A percentile compares a stretch with the other conserved stretches of the same genome.
These are phyloP conservation scores for Muscicapa comitata DNA, from an alignment of 2,797 vertebrate species.

Conservation along the genomic window DNA sequence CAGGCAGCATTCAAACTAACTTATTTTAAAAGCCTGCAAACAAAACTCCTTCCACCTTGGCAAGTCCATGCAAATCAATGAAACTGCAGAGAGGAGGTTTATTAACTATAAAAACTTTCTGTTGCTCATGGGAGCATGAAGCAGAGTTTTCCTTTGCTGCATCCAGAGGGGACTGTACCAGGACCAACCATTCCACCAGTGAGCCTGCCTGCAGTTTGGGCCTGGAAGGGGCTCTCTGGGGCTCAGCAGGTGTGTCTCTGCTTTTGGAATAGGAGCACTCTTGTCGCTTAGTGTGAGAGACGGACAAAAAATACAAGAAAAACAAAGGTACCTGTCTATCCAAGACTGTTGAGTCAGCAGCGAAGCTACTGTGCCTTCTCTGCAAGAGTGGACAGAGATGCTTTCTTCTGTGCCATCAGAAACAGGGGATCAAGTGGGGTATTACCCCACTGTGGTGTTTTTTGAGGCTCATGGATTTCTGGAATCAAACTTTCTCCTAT, in stretches of 20 bases:
- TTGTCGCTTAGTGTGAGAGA: neutral
- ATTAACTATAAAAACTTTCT: constrained; percentile 9
- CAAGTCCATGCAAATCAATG: constrained; percentile 63
- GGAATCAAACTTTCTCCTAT: neutral
- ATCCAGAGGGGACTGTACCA: neutral
- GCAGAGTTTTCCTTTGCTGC: neutral
- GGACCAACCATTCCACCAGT: too few relatives aligned
- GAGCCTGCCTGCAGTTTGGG: neutral
- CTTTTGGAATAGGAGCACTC: neutral
- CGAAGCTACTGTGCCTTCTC: neutral
- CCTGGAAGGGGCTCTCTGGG: neutral
- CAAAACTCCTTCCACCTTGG: constrained; percentile 47
- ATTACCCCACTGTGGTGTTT: neutral
- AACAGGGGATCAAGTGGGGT: neutral
- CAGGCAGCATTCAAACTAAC: constrained; percentile 47
- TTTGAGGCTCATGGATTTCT: neutral
- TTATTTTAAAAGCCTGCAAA: constrained; percentile 72
- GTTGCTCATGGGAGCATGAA: neutral
- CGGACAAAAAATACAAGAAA: neutral
- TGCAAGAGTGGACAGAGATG: neutral
- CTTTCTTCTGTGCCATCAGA: neutral
- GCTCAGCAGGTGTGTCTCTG: neutral
- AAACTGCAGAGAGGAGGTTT: constrained; percentile 28
- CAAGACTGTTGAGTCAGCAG: neutral
- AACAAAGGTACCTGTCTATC: neutral